phyloP scores from a whole-genome alignment of 2,888 invertebrate genomes.

The Willowsia nigromaculata region DNA sequence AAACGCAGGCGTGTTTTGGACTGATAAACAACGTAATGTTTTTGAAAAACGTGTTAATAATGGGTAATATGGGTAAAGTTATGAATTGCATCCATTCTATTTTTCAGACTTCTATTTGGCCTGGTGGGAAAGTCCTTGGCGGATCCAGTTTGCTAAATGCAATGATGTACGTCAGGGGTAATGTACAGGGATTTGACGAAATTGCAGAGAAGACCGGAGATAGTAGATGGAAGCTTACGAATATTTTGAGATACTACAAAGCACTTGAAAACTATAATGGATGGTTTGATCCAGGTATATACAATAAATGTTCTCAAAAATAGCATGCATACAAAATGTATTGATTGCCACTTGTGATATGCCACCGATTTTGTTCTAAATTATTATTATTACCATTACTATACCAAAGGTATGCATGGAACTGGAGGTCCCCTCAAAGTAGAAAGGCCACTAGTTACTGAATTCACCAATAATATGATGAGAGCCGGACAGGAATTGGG shows the following conservation, averaged over 20 bases:
- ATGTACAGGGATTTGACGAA: constrained; percentile 75
- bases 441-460: constrained; percentile 62
- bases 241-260: constrained; percentile 69
- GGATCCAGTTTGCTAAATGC: constrained; percentile 70
- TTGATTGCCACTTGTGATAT: too few species aligned
- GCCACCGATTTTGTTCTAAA: too few species aligned
- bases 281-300: constrained; percentile 69
- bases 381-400: not conserved
- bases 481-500: constrained; percentile 73
- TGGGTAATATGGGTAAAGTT: not conserved
- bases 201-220: constrained; percentile 71
- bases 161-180: constrained; percentile 74
- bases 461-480: constrained; percentile 68
- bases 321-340: too few species aligned
- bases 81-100: not conserved
- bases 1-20: constrained; percentile 67
- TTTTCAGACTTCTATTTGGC: constrained; percentile 57
- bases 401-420: constrained; percentile 70
- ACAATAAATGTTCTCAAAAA: too few species aligned
- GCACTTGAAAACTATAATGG: constrained; percentile 71
- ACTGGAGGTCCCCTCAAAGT: constrained; percentile 62
- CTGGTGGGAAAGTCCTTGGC: constrained; percentile 58
- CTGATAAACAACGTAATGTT: constrained; percentile 65
- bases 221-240: constrained; percentile 63
- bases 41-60: not conserved